Base-by-base conservation (phyloP, 2,888 invertebrate species). In the Chrysolina americana region DNA sequence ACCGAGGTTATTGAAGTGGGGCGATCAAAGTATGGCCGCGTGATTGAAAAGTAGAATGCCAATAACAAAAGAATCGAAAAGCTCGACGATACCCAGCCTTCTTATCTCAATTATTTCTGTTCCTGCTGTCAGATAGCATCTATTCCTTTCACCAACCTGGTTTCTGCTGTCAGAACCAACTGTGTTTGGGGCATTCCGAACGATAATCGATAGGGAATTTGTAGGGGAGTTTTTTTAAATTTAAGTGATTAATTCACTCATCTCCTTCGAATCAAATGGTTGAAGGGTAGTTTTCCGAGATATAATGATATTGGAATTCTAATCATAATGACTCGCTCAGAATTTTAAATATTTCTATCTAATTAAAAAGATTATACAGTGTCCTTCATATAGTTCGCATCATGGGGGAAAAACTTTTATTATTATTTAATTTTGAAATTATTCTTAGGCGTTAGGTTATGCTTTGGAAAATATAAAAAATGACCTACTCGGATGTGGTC, bases 1-100 rank as follows among this genome's bases (percentile, higher is more conserved):
- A 23, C 64, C 68, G 64, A 64, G 71, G 71, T 75, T 77, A 77
- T 75, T 74, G 70, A 70, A 72, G 64, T 70, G 41, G 68, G 66
- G 70, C 76, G 71, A 79, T 81, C 79, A 81, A 77, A 74, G 77
- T 79, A 75, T 73, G 73, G 65, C 66, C 73, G 75, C 70, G 78
- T 81, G 81, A 80, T 81, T 79, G 81, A 80, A 81, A 81, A 79
- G 74, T 78, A 78, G 80, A 81, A 81, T 81, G 80, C 79, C 80
- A 82, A 81, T 82, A 82, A 82, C 81, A 82, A 80, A 81, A 68
- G 73, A 68, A 70, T 44, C 66, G 76, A 74, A 71, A 75, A 70
- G 75, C 71, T 59, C 76, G 74, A 74, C 73, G 75, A 75, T 76
- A 70, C 72, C 72, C 71, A 68, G 68, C 74, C 68, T 71, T 71